Evolutionary conservation across 1,140 invertebrate genomes (phyloP).

Genomic region (Ooceraea biroi): DNA sequence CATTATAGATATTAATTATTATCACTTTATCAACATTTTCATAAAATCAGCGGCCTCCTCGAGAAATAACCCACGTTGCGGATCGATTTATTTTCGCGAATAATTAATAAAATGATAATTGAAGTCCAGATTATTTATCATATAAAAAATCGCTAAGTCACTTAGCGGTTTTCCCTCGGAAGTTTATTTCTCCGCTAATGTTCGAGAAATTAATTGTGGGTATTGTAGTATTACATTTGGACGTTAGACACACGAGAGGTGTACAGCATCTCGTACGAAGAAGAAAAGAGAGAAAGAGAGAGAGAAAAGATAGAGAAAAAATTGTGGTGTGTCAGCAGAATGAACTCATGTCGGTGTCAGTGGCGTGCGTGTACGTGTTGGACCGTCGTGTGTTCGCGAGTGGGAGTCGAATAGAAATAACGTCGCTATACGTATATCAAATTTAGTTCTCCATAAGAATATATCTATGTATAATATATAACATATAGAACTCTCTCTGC

Average conservation of each 20-base stretch:
- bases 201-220: neutral
- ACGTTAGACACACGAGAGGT: slow-evolving; percentile 5
- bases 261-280: slow-evolving; percentile 17
- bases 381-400: slow-evolving; percentile 22
- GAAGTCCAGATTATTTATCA: neutral
- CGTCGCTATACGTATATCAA: slow-evolving; percentile 76
- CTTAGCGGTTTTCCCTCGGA: neutral
- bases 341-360: neutral
- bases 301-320: slow-evolving; percentile 8
- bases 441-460: slow-evolving; percentile 78
- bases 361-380: slow-evolving; percentile 50
- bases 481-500: slow-evolving; percentile 70
- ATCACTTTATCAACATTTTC: neutral
- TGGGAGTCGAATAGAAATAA: slow-evolving; percentile 80
- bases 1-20: neutral
- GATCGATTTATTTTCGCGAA: no score
- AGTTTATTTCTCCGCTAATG: neutral
- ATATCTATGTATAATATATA: slow-evolving; percentile 70
- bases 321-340: neutral
- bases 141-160: neutral
- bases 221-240: neutral
- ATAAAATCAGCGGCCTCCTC: neutral
- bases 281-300: slow-evolving; percentile 26
- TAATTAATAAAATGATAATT: no score
- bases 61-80: neutral